Conservation (phyloP, 1,140 invertebrate species). For the Pararge aegeria region DNA sequence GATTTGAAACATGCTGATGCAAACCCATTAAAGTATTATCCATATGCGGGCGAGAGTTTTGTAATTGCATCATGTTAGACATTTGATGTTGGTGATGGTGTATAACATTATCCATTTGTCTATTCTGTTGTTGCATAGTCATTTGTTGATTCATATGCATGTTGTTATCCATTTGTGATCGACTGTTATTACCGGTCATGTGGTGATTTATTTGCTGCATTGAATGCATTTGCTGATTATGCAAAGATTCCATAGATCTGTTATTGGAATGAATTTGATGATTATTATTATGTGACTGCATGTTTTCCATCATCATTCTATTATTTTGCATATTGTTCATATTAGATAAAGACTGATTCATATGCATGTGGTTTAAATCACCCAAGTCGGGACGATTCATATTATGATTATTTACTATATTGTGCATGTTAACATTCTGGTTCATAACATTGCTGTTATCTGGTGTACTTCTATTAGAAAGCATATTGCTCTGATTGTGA, state of each 20-base stretch:
- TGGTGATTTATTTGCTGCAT: slow-evolving; percentile 72
- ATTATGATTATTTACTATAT: slow-evolving; percentile 53
- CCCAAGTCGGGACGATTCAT: slow-evolving; percentile 57
- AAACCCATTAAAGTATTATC: slow-evolving; percentile 67
- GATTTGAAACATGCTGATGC: slow-evolving; percentile 68
- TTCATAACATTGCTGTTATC: slow-evolving; percentile 59
- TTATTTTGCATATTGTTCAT: slow-evolving; percentile 74
- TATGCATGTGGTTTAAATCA: slow-evolving; percentile 70
- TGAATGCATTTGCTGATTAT: slow-evolving; percentile 64
- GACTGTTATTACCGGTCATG: slow-evolving; percentile 46
- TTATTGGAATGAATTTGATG: slow-evolving; percentile 64
- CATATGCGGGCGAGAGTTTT: slow-evolving; percentile 60
- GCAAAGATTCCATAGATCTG: slow-evolving; percentile 64
- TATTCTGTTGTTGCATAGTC: slow-evolving; percentile 66
- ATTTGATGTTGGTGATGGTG: slow-evolving; percentile 71
- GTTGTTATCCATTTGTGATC: slow-evolving; percentile 61
- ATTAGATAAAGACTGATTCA: slow-evolving; percentile 63
- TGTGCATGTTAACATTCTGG: slow-evolving; percentile 67
- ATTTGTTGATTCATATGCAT: slow-evolving; percentile 71
- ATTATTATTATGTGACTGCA: slow-evolving; percentile 58
- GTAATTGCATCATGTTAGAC: slow-evolving; percentile 70
- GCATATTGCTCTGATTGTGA: slow-evolving; percentile 58
- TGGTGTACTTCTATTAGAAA: slow-evolving; percentile 58
- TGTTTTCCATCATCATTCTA: slow-evolving; percentile 69
- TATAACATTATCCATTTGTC: slow-evolving; percentile 62